Evolutionary conservation across 2,888 invertebrate genomes (phyloP), one percentile per base, ranked within the genome.

Genomic region (Mesorhabditis sp.): DNA sequence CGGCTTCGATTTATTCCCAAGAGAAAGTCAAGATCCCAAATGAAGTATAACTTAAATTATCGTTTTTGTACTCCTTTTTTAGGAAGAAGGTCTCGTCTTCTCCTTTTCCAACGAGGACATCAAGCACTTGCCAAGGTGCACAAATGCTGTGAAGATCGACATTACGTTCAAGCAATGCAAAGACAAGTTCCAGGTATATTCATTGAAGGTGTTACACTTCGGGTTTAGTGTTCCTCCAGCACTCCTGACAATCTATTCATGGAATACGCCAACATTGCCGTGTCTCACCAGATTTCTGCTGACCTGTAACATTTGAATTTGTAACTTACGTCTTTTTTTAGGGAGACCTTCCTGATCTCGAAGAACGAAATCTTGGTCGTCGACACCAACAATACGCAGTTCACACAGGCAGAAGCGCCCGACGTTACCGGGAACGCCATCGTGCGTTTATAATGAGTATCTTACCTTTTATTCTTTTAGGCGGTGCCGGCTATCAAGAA

Each of bases 111-210:
- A 10, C 7, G 58, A 50, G 58, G 58, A 50, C 7, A 13, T 50
- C 10, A n/a, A 10, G 7, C 10, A 50, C n/a, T 10, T 50, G 10
- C 7, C 10, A 13, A n/a, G 58, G n/a, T 13, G 7, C 58, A 50
- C 10, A 10, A 50, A 50, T 50, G 10, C 58, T n/a, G 58, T 50
- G n/a, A 50, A 50, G n/a, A n/a, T n/a, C n/a, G 58, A 50, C 7
- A 50, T 50, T 50, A 50, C n/a, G 10, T n/a, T 50, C 58, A 50
- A 50, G 58, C 58, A 10, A 28, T n/a, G 58, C 58, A 13, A 50
- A 50, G 58, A n/a, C 28, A 28, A 50, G n/a, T 50, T 50, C 58
- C 58, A 50, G n/a, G 58, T 50, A 50, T 50, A 50, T 50, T 50
- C 58, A 10, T 50, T 50, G 58, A 10, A 50, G 7, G 58, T 50